Percentiles rank a stretch among this genome's conserved stretches.
Evolutionary conservation across 2,113 vertebrate genomes (phyloP).

Genomic region (Cacatua alba): DNA sequence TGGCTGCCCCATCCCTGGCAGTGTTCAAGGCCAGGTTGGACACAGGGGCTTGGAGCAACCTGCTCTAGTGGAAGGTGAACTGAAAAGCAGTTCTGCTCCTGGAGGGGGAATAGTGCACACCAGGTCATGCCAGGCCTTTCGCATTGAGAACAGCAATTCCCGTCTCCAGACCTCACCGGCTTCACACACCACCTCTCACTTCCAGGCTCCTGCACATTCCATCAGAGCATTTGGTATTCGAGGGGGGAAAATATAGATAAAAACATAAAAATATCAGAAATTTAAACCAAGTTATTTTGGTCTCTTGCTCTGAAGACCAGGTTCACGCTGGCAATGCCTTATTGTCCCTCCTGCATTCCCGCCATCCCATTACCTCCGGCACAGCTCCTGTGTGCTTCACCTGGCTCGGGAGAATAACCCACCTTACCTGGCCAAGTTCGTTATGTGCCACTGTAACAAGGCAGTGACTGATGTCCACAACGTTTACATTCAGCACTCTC

Average conservation of each 20-base stretch:
- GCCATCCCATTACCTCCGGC: not conserved
- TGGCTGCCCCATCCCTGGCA: too few relatives aligned
- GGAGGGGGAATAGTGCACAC: not conserved
- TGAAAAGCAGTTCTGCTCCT: rapidly evolving
- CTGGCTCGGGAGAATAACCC: not conserved
- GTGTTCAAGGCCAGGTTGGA: not conserved
- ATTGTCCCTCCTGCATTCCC: not conserved
- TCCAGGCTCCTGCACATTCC: not conserved
- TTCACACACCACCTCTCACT: not conserved
- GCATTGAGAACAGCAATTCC: rapidly evolving
- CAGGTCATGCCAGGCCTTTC: not conserved
- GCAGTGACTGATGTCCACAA: rapidly evolving
- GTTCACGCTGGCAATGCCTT: too few relatives aligned
- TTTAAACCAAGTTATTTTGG: not conserved
- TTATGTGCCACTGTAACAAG: rapidly evolving
- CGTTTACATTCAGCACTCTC: rapidly evolving
- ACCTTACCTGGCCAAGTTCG: rapidly evolving
- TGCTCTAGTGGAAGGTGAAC: not conserved
- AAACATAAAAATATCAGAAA: not conserved
- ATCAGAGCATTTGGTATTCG: too few relatives aligned
- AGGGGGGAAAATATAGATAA: not conserved
- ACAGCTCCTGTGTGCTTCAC: not conserved
- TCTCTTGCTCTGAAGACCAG: too few relatives aligned
- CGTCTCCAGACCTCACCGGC: rapidly evolving
- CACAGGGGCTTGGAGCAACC: not conserved